Evolutionary conservation across 2,113 vertebrate genomes (phyloP), one percentile per base, ranked within the genome.

Genomic region (Pholis gunnellus): DNA sequence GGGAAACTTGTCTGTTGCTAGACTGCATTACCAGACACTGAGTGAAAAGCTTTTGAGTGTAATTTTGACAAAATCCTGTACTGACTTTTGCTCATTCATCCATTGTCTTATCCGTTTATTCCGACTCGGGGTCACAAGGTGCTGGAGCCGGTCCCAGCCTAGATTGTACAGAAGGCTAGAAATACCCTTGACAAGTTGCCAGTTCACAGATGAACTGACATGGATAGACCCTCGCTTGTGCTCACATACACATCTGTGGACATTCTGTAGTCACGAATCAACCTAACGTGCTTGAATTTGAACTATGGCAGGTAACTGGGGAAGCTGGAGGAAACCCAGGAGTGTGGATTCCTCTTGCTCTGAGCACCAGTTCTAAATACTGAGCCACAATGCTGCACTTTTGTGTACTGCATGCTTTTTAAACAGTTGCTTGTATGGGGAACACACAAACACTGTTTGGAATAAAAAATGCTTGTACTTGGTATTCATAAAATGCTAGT

Each of bases 161-260:
- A 80, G 20, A 83, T 38, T 40, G 60, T 29, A 80, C 64, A 86
- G 75, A 73, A 75, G 75, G 76, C 77, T 52, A 52, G 57, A 86
- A 83, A 88, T 56, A 83, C 82, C 50, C 63, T 52, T 83, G 92
- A 90, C 64, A 63, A 34, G 76, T 70, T 82, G 87, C 83, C 87
- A 90, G 84, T 70, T 70, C 38, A 60, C 77, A 85, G 79, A 88
- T 76, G 50, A 73, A 86, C 71, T 48, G 59, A 84, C 77, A 78
- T 4, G 68, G 72, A 83, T 34, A 79, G 57, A 66, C 63, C 42
- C 56, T 69, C 11, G n/a, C 79, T 70, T 48, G 17, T 10, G 22
- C 74, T 83, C 75, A 60, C 66, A 44, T 46, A 72, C 67, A 70
- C 61, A 79, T 87, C 48, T 73, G 68, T 64, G 59, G 59, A 36